These are phyloP conservation scores for Halichondria panicea DNA, from an alignment of 37 sponge, comb jelly and placozoan species.

Conservation along the genomic window DNA sequence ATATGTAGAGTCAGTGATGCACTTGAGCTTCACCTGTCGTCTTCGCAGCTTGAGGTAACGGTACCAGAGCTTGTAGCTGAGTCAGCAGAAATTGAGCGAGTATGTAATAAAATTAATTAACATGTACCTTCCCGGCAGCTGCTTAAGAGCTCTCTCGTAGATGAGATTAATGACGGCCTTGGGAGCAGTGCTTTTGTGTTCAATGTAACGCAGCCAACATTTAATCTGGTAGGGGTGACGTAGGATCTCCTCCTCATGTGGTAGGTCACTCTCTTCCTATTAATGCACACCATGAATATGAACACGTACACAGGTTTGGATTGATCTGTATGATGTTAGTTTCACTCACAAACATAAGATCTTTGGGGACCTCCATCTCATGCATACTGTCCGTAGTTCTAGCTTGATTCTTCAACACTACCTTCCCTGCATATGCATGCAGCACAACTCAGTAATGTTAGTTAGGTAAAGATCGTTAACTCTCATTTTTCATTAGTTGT, in stretches of 20 bases:
- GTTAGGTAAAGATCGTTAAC: no score
- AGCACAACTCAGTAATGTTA: no score
- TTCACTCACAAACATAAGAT: constrained; percentile 43
- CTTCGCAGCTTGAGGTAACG: constrained; percentile 88
- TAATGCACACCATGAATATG: not conserved
- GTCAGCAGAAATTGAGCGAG: not conserved
- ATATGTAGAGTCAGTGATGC: constrained; percentile 83
- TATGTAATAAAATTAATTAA: not conserved
- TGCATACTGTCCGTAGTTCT: constrained; percentile 36
- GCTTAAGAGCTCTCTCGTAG: constrained; percentile 91
- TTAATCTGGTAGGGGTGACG: constrained; percentile 96
- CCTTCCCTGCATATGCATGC: no score
- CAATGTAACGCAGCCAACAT: constrained; percentile 93
- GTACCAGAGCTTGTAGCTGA: constrained; percentile 99
- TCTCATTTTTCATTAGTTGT: no score
- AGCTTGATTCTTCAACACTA: no score
- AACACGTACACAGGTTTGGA: not conserved
- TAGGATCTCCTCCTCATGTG: constrained; percentile 95
- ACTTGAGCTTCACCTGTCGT: constrained; percentile 75
- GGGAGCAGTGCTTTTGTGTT: constrained; percentile 80
- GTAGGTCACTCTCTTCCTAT: constrained; percentile 91
- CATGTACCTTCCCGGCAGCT: constrained; percentile 94
- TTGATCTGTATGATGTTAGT: not conserved
- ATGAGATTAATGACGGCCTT: constrained; percentile 82
- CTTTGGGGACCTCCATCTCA: constrained; percentile 31